Evolutionary conservation across 2,888 invertebrate genomes (phyloP).

Genomic region (Lissocephala sabroskyi): DNA sequence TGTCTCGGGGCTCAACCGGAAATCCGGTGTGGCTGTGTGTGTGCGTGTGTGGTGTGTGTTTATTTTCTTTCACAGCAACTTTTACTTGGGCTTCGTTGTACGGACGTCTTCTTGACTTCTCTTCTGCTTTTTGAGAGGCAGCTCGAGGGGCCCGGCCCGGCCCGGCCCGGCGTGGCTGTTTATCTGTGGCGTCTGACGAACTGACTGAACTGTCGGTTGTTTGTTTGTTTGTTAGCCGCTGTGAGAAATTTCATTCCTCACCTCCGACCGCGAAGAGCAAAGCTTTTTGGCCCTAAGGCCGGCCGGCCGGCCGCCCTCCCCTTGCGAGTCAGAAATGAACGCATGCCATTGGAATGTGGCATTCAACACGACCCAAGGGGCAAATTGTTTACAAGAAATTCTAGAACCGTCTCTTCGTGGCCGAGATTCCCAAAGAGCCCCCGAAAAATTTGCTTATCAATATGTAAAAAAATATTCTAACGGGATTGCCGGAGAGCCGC

Average conservation of each 20-base stretch:
- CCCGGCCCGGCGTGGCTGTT: slow-evolving; percentile 17
- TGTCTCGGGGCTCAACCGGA: slow-evolving; percentile 45
- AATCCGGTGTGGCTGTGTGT: slow-evolving; percentile 35
- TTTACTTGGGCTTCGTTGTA: slow-evolving; percentile 29
- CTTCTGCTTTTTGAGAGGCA: too few species aligned
- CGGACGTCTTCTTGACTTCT: too few species aligned
- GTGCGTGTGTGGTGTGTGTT: slow-evolving; percentile 9
- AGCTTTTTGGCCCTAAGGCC: neutral
- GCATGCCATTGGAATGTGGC: slow-evolving; percentile 37
- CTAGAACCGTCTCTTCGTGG: neutral
- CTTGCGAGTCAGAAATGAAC: slow-evolving; percentile 21
- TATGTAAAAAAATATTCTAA: slow-evolving; percentile 28
- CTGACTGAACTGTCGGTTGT: neutral
- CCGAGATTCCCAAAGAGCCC: too few species aligned
- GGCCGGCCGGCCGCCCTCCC: neutral
- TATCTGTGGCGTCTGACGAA: slow-evolving; percentile 7
- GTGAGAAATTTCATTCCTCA: slow-evolving; percentile 8
- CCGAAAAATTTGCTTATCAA: slow-evolving; percentile 24
- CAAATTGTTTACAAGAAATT: slow-evolving; percentile 11
- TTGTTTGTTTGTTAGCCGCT: neutral
- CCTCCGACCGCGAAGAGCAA: neutral
- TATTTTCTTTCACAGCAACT: slow-evolving; percentile 37
- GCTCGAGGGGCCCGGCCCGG: neutral
- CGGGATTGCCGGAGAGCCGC: slow-evolving; percentile 22
- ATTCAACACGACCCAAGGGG: slow-evolving; percentile 8